phyloP scores from a whole-genome alignment of 2,113 vertebrate genomes.

The Bos javanicus region DNA sequence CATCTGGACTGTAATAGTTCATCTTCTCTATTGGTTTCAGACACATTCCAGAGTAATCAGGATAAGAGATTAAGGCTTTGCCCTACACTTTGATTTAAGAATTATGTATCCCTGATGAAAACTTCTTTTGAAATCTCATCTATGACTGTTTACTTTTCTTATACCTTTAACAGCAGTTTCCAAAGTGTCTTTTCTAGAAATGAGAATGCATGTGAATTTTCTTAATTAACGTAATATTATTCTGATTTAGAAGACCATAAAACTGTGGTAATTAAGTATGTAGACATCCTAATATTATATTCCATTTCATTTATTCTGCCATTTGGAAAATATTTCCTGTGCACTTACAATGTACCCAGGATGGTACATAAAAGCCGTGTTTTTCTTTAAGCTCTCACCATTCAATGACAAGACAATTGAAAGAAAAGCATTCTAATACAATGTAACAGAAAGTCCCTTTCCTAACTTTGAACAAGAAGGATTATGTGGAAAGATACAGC shows the following conservation, averaged over 20 bases:
- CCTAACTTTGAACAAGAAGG: background rate
- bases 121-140: background rate
- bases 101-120: background rate
- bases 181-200: background rate
- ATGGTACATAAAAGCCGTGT: background rate
- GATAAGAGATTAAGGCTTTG: background rate
- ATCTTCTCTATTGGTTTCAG: background rate
- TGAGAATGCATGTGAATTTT: background rate
- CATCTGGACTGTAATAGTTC: background rate
- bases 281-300: background rate
- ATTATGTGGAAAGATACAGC: background rate
- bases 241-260: background rate
- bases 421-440: background rate
- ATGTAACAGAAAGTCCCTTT: background rate
- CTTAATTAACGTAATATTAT: background rate
- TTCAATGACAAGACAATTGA: background rate
- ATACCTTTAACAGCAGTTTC: background rate
- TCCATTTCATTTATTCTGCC: background rate
- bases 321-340: background rate
- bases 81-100: background rate
- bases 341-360: accelerated
- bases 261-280: background rate
- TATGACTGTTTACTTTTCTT: background rate
- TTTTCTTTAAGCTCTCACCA: background rate
- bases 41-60: background rate